Evolutionary conservation across 2,888 invertebrate species (phyloP), one percentile per base, ranked within the genome.

Genomic region (Drosophila maculinotata): DNA sequence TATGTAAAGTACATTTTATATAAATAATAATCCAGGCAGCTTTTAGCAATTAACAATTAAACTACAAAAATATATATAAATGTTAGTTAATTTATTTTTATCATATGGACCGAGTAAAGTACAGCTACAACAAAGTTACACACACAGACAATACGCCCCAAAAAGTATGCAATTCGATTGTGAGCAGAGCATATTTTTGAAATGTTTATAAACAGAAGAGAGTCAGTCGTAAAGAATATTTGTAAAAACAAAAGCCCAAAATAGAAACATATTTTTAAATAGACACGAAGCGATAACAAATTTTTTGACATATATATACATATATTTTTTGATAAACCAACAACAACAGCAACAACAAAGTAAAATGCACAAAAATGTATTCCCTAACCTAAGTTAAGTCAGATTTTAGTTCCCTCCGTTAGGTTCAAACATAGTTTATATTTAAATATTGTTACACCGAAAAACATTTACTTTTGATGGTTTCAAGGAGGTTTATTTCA

Each of bases 151-250:
- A 83, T 79, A 83, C 85, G 69, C 73, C 69, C 64, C 64, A 53
- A 58, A n/a, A 69, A 70, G 82, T 71, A 85, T 87, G 87, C 81
- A 85, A 88, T 77, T 85, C 62, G 69, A 88, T 87, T 83, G 71
- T 89, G 83, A 73, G 68, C 52, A 72, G 76, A 68, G 67, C 75
- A 82, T 80, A 87, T 89, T 89, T 88, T 89, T 87, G 77, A 80
- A 84, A 86, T 84, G 74, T 87, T 79, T 85, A 79, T 70, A 70
- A 69, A 42, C 53, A 64, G 35, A 69, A 42, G 51, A 64, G 35
- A 52, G 36, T 3, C 53, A 69, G 68, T 81, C 59, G 41, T 15
- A 8, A 36, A 56, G 63, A 47, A 38, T 84, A 79, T 82, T 85
- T 82, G 63, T 85, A 81, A 68, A 48, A 52, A 47, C 44, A 38